phyloP scores from a whole-genome alignment of 2,888 invertebrate genomes.

The Cybosia mesomella region DNA sequence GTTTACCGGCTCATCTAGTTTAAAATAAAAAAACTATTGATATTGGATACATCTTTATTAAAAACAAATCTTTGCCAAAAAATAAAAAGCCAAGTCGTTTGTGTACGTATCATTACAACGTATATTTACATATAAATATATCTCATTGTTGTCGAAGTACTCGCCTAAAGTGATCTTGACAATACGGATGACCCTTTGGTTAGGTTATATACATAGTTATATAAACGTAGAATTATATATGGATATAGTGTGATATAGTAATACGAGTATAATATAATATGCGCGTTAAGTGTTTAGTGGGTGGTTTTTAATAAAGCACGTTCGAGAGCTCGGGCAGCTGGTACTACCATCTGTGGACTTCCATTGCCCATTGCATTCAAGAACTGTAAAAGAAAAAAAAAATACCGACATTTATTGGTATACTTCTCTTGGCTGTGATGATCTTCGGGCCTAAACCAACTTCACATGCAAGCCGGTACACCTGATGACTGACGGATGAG shows the following conservation, averaged over 20 bases:
- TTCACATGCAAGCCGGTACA: too few relatives aligned
- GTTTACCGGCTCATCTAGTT: too few relatives aligned
- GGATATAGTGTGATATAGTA: conserved; percentile 33
- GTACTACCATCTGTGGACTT: conserved; percentile 42
- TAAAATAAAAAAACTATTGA: background rate
- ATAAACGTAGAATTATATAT: conserved; percentile 25
- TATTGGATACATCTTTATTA: conserved; percentile 79
- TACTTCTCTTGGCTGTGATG: too few relatives aligned
- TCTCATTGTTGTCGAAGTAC: conserved; percentile 3
- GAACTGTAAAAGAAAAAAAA: conserved; percentile 58
- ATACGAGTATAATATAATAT: conserved; percentile 22
- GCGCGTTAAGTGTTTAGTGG: conserved; percentile 30
- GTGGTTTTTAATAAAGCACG: conserved; percentile 50
- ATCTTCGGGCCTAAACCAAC: too few relatives aligned
- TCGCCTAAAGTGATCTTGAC: background rate
- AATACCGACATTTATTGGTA: too few relatives aligned
- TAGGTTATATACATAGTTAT: conserved; percentile 28
- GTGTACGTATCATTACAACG: conserved; percentile 62
- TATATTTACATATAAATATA: conserved; percentile 69
- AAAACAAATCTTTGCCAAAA: conserved; percentile 50
- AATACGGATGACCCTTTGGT: background rate
- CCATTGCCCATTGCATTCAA: conserved; percentile 54
- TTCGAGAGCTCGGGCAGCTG: conserved; percentile 53
- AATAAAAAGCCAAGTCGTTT: conserved; percentile 73
- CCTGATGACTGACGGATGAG: too few relatives aligned